Percentiles rank a stretch among this genome's conserved stretches.
phyloP scores from a whole-genome alignment of 1,140 invertebrate species.

The Rhizoglyphus robini region DNA sequence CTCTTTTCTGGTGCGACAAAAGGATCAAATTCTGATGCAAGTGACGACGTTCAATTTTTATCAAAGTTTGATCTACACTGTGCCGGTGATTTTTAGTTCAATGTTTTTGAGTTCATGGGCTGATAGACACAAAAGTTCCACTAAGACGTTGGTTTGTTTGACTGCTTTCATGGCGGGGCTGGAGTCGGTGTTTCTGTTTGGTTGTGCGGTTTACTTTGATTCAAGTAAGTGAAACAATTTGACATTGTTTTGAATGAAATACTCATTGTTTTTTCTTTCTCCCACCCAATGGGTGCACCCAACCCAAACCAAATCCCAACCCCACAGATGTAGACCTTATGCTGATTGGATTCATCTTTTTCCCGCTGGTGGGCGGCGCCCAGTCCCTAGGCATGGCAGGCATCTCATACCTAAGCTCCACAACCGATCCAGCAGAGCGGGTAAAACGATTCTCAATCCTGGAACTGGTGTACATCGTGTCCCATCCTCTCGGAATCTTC shows the following conservation, averaged over 20 bases:
- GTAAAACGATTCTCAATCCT: slow-evolving; percentile 5
- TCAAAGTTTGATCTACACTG: neutral
- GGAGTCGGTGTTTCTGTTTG: neutral
- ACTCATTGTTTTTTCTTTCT: neutral
- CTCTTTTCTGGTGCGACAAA: neutral
- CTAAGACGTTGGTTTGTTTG: neutral
- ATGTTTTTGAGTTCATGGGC: slow-evolving; percentile 11
- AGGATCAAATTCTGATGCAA: slow-evolving; percentile 6
- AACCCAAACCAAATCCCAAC: neutral
- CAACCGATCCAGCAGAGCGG: neutral
- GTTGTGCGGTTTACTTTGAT: slow-evolving; percentile 14
- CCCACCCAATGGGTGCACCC: neutral
- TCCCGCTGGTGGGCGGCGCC: neutral
- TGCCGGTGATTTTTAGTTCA: slow-evolving; percentile 8
- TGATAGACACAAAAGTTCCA: neutral
- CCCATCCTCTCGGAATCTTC: neutral
- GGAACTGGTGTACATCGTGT: neutral
- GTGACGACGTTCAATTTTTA: slow-evolving; percentile 10
- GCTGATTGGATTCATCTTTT: neutral
- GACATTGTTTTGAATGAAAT: neutral
- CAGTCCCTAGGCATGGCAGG: neutral
- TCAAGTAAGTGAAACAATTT: neutral
- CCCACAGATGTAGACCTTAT: slow-evolving; percentile 1
- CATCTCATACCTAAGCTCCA: neutral
- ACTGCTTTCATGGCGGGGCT: neutral